Conservation (phyloP, 2,797 vertebrate genomes). For the Chanos chanos region DNA sequence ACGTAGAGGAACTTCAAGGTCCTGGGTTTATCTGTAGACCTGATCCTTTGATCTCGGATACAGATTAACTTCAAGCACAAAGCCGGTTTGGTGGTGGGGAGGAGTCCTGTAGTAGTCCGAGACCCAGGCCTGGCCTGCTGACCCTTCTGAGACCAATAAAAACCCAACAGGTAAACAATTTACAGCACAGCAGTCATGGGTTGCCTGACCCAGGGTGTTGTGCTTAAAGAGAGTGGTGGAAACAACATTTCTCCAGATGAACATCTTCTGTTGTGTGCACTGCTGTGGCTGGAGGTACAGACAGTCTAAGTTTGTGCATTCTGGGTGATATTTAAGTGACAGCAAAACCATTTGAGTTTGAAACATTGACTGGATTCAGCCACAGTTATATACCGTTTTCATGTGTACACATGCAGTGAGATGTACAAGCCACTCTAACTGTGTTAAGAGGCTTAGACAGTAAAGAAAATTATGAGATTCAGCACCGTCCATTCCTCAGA, state of each 20-base stretch:
- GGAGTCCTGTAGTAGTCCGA: not conserved
- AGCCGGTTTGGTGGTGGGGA: conserved; percentile 31
- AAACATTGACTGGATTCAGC: too few species aligned
- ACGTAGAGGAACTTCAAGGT: conserved; percentile 54
- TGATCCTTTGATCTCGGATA: conserved; percentile 69
- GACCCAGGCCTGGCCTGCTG: conserved; percentile 20
- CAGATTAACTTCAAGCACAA: conserved; percentile 65
- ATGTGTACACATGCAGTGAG: too few species aligned
- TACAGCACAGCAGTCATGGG: conserved; percentile 12
- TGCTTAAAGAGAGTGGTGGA: conserved; percentile 8
- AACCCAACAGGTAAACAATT: conserved; percentile 28
- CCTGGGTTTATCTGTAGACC: conserved; percentile 66
- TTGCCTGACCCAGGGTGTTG: conserved; percentile 1
- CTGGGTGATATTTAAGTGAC: too few species aligned
- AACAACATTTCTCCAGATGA: not conserved
- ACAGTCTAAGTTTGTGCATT: too few species aligned
- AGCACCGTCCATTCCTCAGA: too few species aligned
- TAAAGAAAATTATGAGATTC: too few species aligned
- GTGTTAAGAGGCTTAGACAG: too few species aligned
- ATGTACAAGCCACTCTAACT: too few species aligned
- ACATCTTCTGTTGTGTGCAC: conserved; percentile 36
- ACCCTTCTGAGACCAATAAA: conserved; percentile 37
- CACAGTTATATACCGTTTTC: too few species aligned
- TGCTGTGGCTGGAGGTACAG: too few species aligned
- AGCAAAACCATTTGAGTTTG: too few species aligned